Conservation (phyloP, 2,797 vertebrate genomes). For the Sebastes melanostomus region DNA sequence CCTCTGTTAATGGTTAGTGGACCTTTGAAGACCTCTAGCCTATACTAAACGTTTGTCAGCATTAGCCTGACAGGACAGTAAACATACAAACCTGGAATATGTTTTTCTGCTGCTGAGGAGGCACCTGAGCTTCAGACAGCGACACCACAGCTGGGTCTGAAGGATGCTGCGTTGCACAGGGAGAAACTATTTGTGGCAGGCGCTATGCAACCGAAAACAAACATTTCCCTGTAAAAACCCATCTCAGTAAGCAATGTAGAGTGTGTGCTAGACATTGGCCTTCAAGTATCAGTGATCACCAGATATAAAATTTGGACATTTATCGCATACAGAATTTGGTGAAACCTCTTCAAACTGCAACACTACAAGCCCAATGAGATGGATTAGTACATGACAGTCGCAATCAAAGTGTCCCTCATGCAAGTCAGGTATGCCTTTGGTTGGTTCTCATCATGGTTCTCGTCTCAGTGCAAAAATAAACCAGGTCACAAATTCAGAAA, state of each 20-base stretch:
- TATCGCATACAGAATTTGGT: background rate
- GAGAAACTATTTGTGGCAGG: background rate
- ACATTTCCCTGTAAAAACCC: background rate
- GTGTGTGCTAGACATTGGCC: background rate
- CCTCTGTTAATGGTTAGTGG: background rate
- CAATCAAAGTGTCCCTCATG: conserved; percentile 12
- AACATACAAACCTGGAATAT: conserved; percentile 89
- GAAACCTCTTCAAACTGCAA: conserved; percentile 1
- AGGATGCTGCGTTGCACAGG: conserved; percentile 78
- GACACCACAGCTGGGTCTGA: conserved; percentile 86
- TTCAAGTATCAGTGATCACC: background rate
- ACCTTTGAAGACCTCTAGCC: background rate
- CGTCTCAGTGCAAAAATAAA: background rate
- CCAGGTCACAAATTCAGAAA: background rate
- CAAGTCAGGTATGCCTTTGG: conserved; percentile 23
- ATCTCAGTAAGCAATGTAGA: conserved; percentile 3
- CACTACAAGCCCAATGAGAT: conserved; percentile 7
- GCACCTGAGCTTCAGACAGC: conserved; percentile 83
- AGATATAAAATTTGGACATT: background rate
- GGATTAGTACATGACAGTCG: background rate
- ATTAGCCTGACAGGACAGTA: background rate
- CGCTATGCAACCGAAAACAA: background rate
- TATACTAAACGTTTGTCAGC: background rate
- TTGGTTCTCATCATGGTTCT: background rate
- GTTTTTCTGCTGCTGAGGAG: conserved; percentile 87